Percentiles rank a stretch among this genome's conserved stretches.
phyloP scores from a whole-genome alignment of 30 jellyfish, hydroid and myxozoan genomes.

The Aurelia sp. region DNA sequence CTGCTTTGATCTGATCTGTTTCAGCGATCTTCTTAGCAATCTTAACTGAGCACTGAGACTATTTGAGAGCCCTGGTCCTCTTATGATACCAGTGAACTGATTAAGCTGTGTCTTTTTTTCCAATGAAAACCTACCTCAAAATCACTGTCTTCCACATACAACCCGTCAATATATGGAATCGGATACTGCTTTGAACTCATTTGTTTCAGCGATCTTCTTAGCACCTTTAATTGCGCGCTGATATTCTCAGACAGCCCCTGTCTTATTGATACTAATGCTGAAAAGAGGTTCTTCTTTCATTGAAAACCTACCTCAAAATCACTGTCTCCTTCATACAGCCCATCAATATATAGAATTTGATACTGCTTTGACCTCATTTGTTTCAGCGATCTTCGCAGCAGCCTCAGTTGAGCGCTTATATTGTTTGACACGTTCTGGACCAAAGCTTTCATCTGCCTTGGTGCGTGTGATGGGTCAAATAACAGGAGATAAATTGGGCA shows the following conservation, averaged over 20 bases:
- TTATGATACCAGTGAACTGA: neutral
- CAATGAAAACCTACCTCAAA: conserved; percentile 53
- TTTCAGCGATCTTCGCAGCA: conserved; percentile 78
- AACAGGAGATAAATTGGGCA: conserved; percentile 78
- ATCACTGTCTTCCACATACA: conserved; percentile 37
- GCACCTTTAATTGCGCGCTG: conserved; percentile 63
- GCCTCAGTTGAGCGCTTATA: conserved; percentile 74
- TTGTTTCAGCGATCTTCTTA: conserved; percentile 83
- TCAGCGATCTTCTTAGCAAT: conserved; percentile 74
- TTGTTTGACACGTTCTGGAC: conserved; percentile 61
- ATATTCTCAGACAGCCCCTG: conserved; percentile 27
- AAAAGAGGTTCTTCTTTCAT: neutral
- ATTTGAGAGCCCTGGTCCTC: conserved; percentile 40
- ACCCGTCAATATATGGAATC: conserved; percentile 82
- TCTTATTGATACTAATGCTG: neutral
- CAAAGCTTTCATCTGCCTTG: conserved; percentile 79
- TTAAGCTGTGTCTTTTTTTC: too few relatives aligned
- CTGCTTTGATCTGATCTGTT: conserved; percentile 90
- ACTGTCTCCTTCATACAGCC: conserved; percentile 57
- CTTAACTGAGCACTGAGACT: conserved; percentile 76
- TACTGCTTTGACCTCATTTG: conserved; percentile 93
- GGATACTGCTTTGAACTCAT: conserved; percentile 88
- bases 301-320: conserved; percentile 74
- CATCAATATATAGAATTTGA: conserved; percentile 92
- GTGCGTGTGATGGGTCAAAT: conserved; percentile 90